Conservation (phyloP, 2,888 invertebrate species). For the Parascotia fuliginaria region DNA sequence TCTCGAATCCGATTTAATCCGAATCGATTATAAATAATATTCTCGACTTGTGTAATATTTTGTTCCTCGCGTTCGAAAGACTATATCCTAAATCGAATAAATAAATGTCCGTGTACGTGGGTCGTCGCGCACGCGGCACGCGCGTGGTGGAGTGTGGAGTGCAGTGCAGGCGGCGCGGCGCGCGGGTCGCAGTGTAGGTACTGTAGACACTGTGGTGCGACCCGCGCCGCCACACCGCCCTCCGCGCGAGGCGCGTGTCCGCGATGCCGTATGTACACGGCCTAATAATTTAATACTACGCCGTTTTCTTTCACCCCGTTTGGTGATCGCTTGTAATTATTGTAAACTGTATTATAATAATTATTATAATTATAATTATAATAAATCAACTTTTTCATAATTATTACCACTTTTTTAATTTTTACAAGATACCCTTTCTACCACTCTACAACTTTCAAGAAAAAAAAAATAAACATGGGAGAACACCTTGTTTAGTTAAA, state of each 20-base stretch:
- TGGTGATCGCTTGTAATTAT: conserved; percentile 86
- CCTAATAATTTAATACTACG: conserved; percentile 83
- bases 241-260: conserved; percentile 45
- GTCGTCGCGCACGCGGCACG: conserved; percentile 45
- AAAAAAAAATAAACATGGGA: too few relatives aligned
- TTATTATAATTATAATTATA: conserved; percentile 85
- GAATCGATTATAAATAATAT: conserved; percentile 84
- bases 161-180: conserved; percentile 17
- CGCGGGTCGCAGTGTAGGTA: conserved; percentile 17
- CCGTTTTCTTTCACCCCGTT: conserved; percentile 85
- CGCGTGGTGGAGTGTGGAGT: conserved; percentile 31
- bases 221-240: conserved; percentile 14
- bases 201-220: conserved; percentile 5
- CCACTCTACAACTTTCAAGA: neutral
- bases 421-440: conserved; percentile 5
- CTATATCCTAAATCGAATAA: conserved; percentile 83
- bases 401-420: conserved; percentile 80
- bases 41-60: conserved; percentile 85
- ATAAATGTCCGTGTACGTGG: conserved; percentile 55
- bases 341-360: conserved; percentile 86
- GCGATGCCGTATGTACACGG: conserved; percentile 59
- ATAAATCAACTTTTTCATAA: conserved; percentile 87
- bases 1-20: conserved; percentile 81
- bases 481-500: too few relatives aligned
- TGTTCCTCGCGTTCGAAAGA: conserved; percentile 86